A percentile compares a stretch with the other conserved stretches of the same genome.
Evolutionary conservation across 2,888 invertebrate species (phyloP).

Genomic region (Anodontia alba): DNA sequence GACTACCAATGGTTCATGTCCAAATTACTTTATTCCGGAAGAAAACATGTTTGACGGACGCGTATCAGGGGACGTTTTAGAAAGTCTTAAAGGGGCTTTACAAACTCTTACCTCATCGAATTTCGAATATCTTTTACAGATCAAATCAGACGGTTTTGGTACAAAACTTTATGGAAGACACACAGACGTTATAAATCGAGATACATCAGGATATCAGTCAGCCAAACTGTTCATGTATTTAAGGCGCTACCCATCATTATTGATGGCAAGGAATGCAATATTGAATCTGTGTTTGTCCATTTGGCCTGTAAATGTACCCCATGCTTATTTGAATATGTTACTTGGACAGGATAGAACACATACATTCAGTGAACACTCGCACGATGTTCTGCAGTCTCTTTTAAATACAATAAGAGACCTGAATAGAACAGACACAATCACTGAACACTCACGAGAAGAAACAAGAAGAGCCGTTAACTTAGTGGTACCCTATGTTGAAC

Average conservation of each 20-base stretch:
- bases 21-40: conserved; percentile 20
- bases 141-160: background rate
- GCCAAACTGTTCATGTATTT: background rate
- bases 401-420: background rate
- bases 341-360: too few relatives aligned
- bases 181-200: background rate
- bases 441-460: background rate
- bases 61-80: background rate
- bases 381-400: background rate
- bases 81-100: background rate
- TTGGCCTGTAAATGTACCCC: too few relatives aligned
- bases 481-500: background rate
- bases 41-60: conserved; percentile 19
- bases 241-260: background rate
- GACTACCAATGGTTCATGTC: background rate
- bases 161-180: background rate
- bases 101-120: background rate
- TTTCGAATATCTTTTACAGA: background rate
- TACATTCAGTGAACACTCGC: too few relatives aligned
- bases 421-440: background rate
- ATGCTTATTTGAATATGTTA: too few relatives aligned
- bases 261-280: background rate
- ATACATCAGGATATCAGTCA: background rate
- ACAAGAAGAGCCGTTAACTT: background rate
- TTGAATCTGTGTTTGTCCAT: background rate